phyloP scores from a whole-genome alignment of 2,888 invertebrate genomes.

The Drosophila kuntzei region DNA sequence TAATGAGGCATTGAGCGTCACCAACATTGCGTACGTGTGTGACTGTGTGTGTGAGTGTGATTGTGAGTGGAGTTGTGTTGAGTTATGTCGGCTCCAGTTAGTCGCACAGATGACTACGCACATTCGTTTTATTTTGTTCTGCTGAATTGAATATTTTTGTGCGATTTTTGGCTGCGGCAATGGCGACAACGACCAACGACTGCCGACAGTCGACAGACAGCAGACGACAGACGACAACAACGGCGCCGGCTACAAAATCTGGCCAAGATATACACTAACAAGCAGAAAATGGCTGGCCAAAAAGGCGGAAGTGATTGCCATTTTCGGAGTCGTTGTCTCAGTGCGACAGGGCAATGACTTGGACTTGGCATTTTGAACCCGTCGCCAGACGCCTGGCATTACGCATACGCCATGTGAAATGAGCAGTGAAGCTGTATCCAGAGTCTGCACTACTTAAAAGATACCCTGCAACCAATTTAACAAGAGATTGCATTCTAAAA shows the following conservation, averaged over 20 bases:
- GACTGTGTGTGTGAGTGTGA: not conserved
- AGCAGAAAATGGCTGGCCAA: constrained; percentile 20
- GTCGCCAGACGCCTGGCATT: constrained; percentile 41
- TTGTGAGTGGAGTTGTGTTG: constrained; percentile 35
- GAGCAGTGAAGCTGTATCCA: not conserved
- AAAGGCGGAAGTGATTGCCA: constrained; percentile 51
- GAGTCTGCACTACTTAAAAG: not conserved
- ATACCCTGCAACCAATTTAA: no score
- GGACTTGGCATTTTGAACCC: constrained; percentile 56
- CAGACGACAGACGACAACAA: constrained; percentile 45
- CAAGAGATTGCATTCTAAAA: no score
- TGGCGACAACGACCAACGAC: constrained; percentile 41
- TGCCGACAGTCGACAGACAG: not conserved
- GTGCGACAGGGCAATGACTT: constrained; percentile 65
- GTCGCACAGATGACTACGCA: constrained; percentile 75
- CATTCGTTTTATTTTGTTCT: constrained; percentile 50
- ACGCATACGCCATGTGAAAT: constrained; percentile 63
- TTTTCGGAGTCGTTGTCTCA: constrained; percentile 49
- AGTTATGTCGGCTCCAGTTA: constrained; percentile 79
- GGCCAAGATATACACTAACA: constrained; percentile 15
- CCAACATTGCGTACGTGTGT: not conserved
- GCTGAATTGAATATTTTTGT: constrained; percentile 29
- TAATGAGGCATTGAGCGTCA: constrained; percentile 38
- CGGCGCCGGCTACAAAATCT: constrained; percentile 55
- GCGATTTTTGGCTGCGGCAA: constrained; percentile 55